A percentile compares a stretch with the other conserved stretches of the same genome.
Conservation (phyloP, 2,797 vertebrate species). For the Poecilia picta region DNA sequence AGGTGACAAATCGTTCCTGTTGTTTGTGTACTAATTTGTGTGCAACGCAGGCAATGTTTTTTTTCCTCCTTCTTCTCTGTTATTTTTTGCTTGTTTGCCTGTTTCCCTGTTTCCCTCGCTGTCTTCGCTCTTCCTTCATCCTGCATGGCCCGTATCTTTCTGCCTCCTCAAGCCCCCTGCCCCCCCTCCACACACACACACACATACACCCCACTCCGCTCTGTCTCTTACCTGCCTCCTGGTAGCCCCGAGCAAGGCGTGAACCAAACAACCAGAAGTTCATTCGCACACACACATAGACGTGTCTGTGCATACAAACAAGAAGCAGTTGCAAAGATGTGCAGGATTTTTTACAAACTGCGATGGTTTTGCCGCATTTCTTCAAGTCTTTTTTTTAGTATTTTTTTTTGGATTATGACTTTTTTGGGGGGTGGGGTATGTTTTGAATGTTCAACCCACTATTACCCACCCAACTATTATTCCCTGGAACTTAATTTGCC, state of each 20-base stretch:
- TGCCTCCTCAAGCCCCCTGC: constrained; percentile 12
- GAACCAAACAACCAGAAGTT: constrained; percentile 60
- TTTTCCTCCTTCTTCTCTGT: constrained; percentile 13
- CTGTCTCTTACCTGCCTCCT: constrained; percentile 67
- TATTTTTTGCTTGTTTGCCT: constrained; percentile 53
- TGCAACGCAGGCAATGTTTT: constrained; percentile 36
- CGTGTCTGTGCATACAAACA: constrained; percentile 45
- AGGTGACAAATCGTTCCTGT: constrained; percentile 70
- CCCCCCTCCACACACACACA: constrained; percentile 9
- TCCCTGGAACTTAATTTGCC: not conserved
- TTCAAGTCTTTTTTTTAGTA: constrained; percentile 13
- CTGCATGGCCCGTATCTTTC: constrained; percentile 54
- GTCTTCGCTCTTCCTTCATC: constrained; percentile 58
- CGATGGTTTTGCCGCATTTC: constrained; percentile 5
- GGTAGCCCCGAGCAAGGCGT: constrained; percentile 66
- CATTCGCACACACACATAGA: constrained; percentile 25
- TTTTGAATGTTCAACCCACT: not conserved
- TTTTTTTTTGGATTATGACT: constrained; percentile 34
- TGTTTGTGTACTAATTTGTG: constrained; percentile 59
- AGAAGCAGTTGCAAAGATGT: constrained; percentile 23
- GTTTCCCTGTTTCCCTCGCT: constrained; percentile 54
- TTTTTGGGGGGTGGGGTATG: not conserved
- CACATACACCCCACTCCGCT: constrained; percentile 41
- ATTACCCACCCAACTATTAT: too few species aligned
- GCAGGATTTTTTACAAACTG: constrained; percentile 20